phyloP scores from a whole-genome alignment of 2,888 invertebrate genomes.

The Phorcus lineatus region DNA sequence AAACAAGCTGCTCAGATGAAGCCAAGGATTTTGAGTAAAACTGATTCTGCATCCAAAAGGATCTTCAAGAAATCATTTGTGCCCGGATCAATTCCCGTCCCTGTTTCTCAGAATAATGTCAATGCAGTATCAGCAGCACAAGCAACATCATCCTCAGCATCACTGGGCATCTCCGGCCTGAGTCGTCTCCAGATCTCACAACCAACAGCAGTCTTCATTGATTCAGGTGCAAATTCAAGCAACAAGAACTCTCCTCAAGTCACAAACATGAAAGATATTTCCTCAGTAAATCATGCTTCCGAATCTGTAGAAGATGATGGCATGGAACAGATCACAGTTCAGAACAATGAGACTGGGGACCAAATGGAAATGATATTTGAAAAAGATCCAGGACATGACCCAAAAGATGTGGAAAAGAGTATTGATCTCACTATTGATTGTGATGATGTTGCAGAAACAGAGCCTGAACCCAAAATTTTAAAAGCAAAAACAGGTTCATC shows the following conservation, averaged over 20 bases:
- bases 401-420: no score
- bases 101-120: neutral
- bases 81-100: no score
- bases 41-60: slow-evolving; percentile 12
- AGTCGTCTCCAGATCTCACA: slow-evolving; percentile 28
- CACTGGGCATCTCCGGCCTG: slow-evolving; percentile 29
- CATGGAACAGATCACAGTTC: neutral
- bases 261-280: neutral
- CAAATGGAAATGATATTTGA: neutral
- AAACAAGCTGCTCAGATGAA: neutral
- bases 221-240: neutral
- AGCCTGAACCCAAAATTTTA: neutral
- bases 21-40: neutral
- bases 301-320: neutral
- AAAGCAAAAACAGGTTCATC: neutral
- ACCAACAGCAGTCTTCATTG: neutral
- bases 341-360: neutral
- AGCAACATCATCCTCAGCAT: slow-evolving; percentile 10
- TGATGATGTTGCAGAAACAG: neutral
- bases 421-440: no score
- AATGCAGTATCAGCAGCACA: neutral
- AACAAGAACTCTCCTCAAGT: neutral
- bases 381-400: neutral
- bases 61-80: neutral
- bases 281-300: neutral